Evolutionary conservation across 1,140 invertebrate species (phyloP).

Genomic region (Trichoplusia ni): DNA sequence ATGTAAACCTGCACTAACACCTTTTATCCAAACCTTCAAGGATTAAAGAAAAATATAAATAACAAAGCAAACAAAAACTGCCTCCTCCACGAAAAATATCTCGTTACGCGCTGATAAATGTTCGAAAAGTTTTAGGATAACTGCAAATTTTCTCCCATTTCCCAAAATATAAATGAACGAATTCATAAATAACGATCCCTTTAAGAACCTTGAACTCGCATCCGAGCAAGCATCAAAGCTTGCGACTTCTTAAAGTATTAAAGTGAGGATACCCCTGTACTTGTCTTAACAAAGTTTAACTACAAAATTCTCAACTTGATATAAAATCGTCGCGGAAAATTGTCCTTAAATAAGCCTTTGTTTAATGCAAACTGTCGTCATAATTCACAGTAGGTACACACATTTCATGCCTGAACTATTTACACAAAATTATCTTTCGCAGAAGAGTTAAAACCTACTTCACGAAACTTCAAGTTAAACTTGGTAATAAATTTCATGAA

Average conservation of each 20-base stretch:
- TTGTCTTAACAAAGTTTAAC: constrained; percentile 22
- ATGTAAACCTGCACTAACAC: background rate
- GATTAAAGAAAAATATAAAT: background rate
- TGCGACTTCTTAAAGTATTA: constrained; percentile 32
- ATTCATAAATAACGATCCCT: constrained; percentile 31
- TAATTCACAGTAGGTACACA: too few relatives aligned
- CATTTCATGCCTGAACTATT: too few relatives aligned
- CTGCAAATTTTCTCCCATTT: constrained; percentile 31
- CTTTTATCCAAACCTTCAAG: background rate
- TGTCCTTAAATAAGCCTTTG: background rate
- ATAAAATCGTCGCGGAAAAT: constrained; percentile 3
- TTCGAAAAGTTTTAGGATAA: constrained; percentile 26
- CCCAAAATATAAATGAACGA: constrained; percentile 28
- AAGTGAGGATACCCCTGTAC: constrained; percentile 23
- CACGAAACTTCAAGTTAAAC: too few relatives aligned
- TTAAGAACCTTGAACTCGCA: constrained; percentile 27
- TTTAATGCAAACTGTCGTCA: background rate
- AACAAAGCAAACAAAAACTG: background rate
- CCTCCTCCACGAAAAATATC: constrained; percentile 2
- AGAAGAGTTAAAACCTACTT: too few relatives aligned
- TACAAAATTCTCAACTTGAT: constrained; percentile 11
- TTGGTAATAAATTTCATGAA: too few relatives aligned
- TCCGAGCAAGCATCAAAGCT: constrained; percentile 30
- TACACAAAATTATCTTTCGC: too few relatives aligned
- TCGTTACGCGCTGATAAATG: constrained; percentile 11